Evolutionary conservation across 64 coral and sea anemone genomes (phyloP).

Genomic region (Stichodactyla mertensii): DNA sequence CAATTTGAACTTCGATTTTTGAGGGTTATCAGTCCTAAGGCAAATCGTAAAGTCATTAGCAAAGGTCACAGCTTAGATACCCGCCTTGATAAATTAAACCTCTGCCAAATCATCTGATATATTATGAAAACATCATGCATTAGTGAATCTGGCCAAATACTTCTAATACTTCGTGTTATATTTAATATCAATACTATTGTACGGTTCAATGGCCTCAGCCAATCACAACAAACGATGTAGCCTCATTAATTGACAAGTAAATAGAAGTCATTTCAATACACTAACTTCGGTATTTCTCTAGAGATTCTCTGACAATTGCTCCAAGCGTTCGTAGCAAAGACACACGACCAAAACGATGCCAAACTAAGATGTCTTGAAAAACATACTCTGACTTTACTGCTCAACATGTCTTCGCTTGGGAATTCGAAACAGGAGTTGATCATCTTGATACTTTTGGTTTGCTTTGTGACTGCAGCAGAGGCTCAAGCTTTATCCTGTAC

Average conservation of each 20-base stretch:
- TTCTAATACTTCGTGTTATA: conserved; percentile 1
- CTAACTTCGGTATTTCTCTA: conserved; percentile 8
- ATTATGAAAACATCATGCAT: background rate
- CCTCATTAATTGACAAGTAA: conserved; percentile 21
- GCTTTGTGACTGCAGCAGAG: background rate
- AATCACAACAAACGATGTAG: background rate
- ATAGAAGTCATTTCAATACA: background rate
- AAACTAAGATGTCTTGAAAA: background rate
- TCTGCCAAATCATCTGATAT: background rate
- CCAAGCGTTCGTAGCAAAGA: background rate
- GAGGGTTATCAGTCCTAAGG: background rate
- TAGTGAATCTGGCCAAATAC: conserved; percentile 12
- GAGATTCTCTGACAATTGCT: conserved; percentile 1
- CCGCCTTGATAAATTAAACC: background rate
- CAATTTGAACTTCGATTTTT: background rate
- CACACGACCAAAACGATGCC: background rate
- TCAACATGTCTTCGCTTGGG: background rate
- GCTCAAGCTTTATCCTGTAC: background rate
- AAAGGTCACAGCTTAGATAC: background rate
- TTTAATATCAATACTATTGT: conserved; percentile 4
- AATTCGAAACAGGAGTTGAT: background rate
- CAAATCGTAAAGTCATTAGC: background rate
- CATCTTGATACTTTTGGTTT: background rate
- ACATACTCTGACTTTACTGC: background rate
- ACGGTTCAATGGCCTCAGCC: background rate